Percentiles rank a stretch among this genome's conserved stretches.
These are phyloP conservation scores for Cyprinodon brontotheroides DNA, from an alignment of 2,113 vertebrate genomes.

Conservation along the genomic window DNA sequence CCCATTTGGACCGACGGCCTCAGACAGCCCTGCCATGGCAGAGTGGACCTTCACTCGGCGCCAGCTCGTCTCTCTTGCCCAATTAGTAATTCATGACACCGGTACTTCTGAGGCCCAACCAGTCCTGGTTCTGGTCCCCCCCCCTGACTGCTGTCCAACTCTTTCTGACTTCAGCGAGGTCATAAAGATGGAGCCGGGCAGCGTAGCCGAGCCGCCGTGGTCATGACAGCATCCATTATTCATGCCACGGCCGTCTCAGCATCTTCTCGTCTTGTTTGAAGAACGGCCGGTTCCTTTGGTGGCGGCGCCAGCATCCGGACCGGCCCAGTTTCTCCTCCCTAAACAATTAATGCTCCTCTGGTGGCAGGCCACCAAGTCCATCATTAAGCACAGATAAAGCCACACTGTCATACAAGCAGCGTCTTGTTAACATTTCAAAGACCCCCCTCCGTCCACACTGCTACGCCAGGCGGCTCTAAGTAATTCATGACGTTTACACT, in stretches of 20 bases:
- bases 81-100: constrained; percentile 79
- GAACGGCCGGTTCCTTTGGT: constrained; percentile 65
- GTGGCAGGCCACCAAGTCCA: constrained; percentile 75
- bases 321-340: constrained; percentile 71
- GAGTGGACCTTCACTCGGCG: constrained; percentile 54
- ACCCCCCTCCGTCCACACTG: constrained; percentile 51
- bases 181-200: constrained; percentile 33
- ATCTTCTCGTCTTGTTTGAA: constrained; percentile 58
- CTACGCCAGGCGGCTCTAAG: constrained; percentile 64
- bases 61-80: no score
- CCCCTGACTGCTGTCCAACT: constrained; percentile 19
- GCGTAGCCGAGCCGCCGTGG: constrained; percentile 46
- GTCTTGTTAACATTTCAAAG: constrained; percentile 79
- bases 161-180: constrained; percentile 22
- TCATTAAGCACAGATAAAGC: constrained; percentile 68
- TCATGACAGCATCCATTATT: constrained; percentile 64
- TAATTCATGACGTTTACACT: constrained; percentile 79
- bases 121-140: constrained; percentile 15
- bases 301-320: constrained; percentile 60
- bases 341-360: constrained; percentile 71
- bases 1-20: constrained; percentile 68
- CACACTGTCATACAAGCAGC: constrained; percentile 58
- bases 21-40: constrained; percentile 76
- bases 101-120: constrained; percentile 73
- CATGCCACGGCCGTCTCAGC: constrained; percentile 36